These are phyloP conservation scores for Amblyornis subalaris DNA, from an alignment of 2,113 vertebrate species.

Conservation along the genomic window DNA sequence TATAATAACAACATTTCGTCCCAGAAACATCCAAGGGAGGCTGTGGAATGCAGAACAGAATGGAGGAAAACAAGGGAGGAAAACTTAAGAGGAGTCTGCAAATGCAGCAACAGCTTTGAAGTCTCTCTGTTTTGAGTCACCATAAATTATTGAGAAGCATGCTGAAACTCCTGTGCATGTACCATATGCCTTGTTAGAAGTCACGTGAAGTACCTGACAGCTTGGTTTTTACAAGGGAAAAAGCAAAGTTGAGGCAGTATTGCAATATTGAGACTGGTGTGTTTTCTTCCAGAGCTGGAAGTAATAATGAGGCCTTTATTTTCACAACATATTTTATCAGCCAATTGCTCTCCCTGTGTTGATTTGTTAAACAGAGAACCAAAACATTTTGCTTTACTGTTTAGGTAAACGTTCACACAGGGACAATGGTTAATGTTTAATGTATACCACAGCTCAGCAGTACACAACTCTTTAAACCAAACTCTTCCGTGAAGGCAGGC, in stretches of 20 bases:
- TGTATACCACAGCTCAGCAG: neutral
- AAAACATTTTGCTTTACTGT: neutral
- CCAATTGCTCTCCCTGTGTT: neutral
- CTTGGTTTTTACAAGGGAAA: neutral
- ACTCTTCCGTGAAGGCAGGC: neutral
- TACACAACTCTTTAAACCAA: neutral
- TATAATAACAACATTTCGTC: neutral
- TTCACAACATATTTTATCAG: neutral
- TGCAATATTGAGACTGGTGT: neutral
- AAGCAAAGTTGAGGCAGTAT: neutral
- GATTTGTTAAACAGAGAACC: neutral
- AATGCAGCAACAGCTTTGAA: constrained; percentile 28
- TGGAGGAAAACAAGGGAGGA: neutral
- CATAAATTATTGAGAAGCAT: constrained; percentile 33
- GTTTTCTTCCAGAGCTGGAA: neutral
- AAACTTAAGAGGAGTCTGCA: neutral
- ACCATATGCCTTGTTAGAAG: neutral
- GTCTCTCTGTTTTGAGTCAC: neutral
- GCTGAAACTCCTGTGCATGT: neutral
- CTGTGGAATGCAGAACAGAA: neutral
- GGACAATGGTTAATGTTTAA: neutral
- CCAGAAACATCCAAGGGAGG: neutral
- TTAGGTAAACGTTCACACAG: neutral
- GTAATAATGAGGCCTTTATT: neutral
- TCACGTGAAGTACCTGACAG: neutral